phyloP scores from a whole-genome alignment of 2,113 vertebrate genomes.

The Neodontobutis hainanensis region DNA sequence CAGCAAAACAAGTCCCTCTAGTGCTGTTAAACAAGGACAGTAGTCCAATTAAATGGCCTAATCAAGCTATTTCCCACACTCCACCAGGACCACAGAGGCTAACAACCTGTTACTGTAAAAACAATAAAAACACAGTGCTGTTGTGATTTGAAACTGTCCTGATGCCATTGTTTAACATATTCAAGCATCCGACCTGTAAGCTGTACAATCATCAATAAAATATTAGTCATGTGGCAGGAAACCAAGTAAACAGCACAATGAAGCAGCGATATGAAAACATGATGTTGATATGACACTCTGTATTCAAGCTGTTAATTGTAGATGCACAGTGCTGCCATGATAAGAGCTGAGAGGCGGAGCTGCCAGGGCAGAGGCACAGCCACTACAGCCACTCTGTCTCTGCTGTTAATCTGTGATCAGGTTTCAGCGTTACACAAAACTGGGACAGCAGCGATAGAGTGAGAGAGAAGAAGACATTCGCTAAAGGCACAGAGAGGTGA shows the following conservation, averaged over 20 bases:
- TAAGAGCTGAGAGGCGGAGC: constrained; percentile 40
- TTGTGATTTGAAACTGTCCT: neutral
- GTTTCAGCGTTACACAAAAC: constrained; percentile 47
- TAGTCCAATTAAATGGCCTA: constrained; percentile 10
- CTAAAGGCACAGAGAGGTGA: constrained; percentile 33
- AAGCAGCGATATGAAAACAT: constrained; percentile 20
- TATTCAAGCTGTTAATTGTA: constrained; percentile 43
- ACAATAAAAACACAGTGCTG: neutral
- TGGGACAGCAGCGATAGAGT: constrained; percentile 35
- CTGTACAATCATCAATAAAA: neutral
- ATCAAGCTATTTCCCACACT: constrained; percentile 8
- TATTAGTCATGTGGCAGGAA: constrained; percentile 31
- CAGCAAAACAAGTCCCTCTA: constrained; percentile 5
- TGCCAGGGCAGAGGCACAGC: constrained; percentile 21
- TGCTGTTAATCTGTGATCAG: constrained; percentile 47
- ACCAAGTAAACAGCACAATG: constrained; percentile 33
- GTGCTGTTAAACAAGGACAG: constrained; percentile 10
- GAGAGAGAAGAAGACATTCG: constrained; percentile 4
- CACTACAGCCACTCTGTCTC: constrained; percentile 38
- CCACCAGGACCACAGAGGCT: neutral
- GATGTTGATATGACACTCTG: constrained; percentile 25
- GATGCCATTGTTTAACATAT: neutral
- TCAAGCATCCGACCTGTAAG: neutral
- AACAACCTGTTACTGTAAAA: neutral
- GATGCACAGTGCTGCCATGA: constrained; percentile 24